These are phyloP conservation scores for Stylophora pistillata DNA, from an alignment of 64 coral and sea anemone genomes.

Conservation along the genomic window DNA sequence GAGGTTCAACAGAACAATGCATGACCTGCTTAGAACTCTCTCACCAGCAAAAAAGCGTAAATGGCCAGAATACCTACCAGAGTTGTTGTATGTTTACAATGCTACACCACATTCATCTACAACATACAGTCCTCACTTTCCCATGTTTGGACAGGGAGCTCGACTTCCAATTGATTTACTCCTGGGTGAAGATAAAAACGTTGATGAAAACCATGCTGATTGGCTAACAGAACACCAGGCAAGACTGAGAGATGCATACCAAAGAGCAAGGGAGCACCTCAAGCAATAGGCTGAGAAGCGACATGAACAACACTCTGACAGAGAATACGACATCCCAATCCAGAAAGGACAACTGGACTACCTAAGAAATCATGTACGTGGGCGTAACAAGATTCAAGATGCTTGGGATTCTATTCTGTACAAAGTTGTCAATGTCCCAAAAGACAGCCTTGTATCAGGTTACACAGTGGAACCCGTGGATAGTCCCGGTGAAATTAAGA, in stretches of 20 bases:
- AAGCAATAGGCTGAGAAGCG: not conserved
- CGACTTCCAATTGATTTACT: conserved; percentile 40
- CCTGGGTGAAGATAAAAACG: conserved; percentile 1
- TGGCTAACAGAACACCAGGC: not conserved
- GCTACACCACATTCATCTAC: conserved; percentile 34
- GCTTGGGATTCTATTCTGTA: conserved; percentile 30
- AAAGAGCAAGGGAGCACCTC: conserved; percentile 21
- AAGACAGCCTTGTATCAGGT: not conserved
- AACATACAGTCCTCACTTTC: conserved; percentile 19
- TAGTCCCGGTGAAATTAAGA: not conserved
- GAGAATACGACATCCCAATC: not conserved
- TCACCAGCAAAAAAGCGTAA: conserved; percentile 34
- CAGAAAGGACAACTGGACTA: conserved; percentile 25
- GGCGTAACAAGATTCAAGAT: conserved; percentile 53
- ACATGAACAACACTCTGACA: not conserved
- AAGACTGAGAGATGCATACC: conserved; percentile 11
- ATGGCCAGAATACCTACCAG: conserved; percentile 51
- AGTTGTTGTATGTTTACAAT: conserved; percentile 58
- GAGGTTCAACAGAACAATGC: conserved; percentile 58
- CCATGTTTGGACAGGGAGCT: conserved; percentile 27
- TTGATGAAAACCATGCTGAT: not conserved
- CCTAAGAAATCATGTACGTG: conserved; percentile 18
- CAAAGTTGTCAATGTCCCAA: conserved; percentile 16
- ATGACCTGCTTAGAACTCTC: conserved; percentile 33
- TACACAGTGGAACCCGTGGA: conserved; percentile 24